These are phyloP conservation scores for Cuniculus paca DNA, from an alignment of 2,797 vertebrate species.

Conservation along the genomic window DNA sequence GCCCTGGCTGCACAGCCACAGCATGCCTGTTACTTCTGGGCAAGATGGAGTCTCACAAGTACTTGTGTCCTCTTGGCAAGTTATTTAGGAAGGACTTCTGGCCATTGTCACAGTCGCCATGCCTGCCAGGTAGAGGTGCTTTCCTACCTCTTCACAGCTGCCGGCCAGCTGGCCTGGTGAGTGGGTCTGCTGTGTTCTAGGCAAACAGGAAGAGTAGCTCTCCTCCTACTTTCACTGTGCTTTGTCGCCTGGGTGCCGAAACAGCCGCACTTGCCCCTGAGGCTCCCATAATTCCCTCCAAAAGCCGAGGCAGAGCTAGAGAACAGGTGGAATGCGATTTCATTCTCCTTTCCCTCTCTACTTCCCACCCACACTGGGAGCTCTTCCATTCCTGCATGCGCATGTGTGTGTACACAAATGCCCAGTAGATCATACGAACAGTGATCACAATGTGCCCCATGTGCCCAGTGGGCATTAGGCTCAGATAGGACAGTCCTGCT, in stretches of 20 bases:
- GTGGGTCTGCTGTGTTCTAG: not conserved
- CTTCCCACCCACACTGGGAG: not conserved
- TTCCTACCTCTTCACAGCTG: not conserved
- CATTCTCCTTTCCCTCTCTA: no score
- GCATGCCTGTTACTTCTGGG: not conserved
- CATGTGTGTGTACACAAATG: not conserved
- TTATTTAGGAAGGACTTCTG: not conserved
- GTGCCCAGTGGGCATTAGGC: not conserved
- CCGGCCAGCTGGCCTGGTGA: not conserved
- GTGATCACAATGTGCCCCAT: no score
- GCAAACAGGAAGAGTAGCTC: not conserved
- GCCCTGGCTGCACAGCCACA: not conserved
- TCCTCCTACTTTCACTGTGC: not conserved
- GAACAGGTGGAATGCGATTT: not conserved
- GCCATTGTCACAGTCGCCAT: not conserved
- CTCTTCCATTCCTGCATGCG: not conserved
- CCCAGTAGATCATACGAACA: not conserved
- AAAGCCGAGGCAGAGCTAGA: not conserved
- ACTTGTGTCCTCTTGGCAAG: not conserved
- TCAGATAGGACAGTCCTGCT: not conserved
- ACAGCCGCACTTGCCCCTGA: not conserved
- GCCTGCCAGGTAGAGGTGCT: not conserved
- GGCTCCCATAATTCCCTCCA: not conserved
- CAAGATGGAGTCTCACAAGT: not conserved
- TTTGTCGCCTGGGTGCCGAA: not conserved